A percentile compares a stretch with the other conserved stretches of the same genome.
Evolutionary conservation across 2,888 invertebrate species (phyloP).

Genomic region (Drosophila leonis): DNA sequence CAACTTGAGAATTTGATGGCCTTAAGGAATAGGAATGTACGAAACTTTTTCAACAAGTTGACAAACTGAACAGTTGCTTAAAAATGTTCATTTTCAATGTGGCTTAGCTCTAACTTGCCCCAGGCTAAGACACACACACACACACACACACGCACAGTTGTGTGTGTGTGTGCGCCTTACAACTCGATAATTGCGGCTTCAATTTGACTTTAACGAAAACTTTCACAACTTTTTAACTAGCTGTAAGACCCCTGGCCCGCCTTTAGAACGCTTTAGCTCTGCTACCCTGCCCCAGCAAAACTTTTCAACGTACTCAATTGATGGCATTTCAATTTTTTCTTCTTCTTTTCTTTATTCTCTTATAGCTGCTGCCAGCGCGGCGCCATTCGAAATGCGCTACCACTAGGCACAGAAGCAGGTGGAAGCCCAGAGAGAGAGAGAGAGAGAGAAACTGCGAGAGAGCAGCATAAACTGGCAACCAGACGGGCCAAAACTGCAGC

Average conservation of each 20-base stretch:
- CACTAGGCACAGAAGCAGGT: slow-evolving; percentile 41
- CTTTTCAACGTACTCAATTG: slow-evolving; percentile 66
- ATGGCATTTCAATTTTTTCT: slow-evolving; percentile 27
- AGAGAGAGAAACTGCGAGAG: slow-evolving; percentile 17
- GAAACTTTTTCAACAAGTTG: slow-evolving; percentile 58
- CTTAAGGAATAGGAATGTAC: slow-evolving; percentile 17
- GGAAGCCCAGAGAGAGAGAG: slow-evolving; percentile 7
- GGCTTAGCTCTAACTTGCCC: slow-evolving; percentile 21
- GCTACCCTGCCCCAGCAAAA: slow-evolving; percentile 10
- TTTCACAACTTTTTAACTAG: slow-evolving; percentile 76
- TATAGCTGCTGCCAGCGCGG: slow-evolving; percentile 50
- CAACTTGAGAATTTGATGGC: slow-evolving; percentile 23
- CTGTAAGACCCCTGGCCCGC: slow-evolving; percentile 25
- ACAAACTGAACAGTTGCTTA: slow-evolving; percentile 52
- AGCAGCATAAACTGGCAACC: slow-evolving; percentile 38
- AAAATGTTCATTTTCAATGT: slow-evolving; percentile 54
- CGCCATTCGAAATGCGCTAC: slow-evolving; percentile 61
- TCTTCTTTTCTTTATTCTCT: slow-evolving; percentile 23
- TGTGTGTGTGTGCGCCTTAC: slow-evolving; percentile 57
- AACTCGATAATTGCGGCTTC: slow-evolving; percentile 80
- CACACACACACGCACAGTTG: background rate
- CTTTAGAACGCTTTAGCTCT: background rate
- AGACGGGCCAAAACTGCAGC: slow-evolving; percentile 51
- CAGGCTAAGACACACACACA: slow-evolving; percentile 38
- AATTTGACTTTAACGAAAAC: slow-evolving; percentile 79